Evolutionary conservation across 2,888 invertebrate species (phyloP), one percentile per base, ranked within the genome.

Genomic region (Caradrina kadenii): DNA sequence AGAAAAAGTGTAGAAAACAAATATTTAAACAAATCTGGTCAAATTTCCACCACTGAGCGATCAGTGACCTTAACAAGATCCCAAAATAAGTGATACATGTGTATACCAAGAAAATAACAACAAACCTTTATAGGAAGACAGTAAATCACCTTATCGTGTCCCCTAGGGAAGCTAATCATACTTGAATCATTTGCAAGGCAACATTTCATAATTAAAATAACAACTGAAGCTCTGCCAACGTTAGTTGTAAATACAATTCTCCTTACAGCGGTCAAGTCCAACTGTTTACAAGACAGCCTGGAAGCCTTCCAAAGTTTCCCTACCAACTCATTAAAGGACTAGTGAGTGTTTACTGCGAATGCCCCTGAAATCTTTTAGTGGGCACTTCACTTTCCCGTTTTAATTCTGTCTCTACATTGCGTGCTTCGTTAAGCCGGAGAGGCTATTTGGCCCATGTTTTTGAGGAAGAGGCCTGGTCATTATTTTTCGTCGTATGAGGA

Each of bases 321-420:
- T 92, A 84, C 88, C 87, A 83, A 91, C 92, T 94, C 93, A 93
- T 95, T 95, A 95, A 83, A 87, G 88, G 81, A 86, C 88, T 91
- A 88, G 92, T 93, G 94, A 88, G 92, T 93, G 94, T 93, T 94
- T 93, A 93, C 92, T 89, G 91, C 78, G 89, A 89, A 91, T 91
- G 93, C 88, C 94, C 92, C 89, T 94, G 93, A 94, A 95, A 91
- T 92, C 89, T 93, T 92, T 93, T 90, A 90, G 89, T 90, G 91
- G 86, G 88, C 87, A 90, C 93, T 93, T 85, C 90, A 89, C 82
- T 87, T 83, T 86, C 82, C 88, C 88, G 87, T 92, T 94, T 94
- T 92, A 93, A 91, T 92, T 91, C 82, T 89, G 89, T 90, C 91
- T 89, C 87, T 89, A 87, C 87, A 78, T 78, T 81, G 78, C 79